Base-by-base conservation (phyloP, 2,113 vertebrate species). In the Sterrhoptilus dennistouni region DNA sequence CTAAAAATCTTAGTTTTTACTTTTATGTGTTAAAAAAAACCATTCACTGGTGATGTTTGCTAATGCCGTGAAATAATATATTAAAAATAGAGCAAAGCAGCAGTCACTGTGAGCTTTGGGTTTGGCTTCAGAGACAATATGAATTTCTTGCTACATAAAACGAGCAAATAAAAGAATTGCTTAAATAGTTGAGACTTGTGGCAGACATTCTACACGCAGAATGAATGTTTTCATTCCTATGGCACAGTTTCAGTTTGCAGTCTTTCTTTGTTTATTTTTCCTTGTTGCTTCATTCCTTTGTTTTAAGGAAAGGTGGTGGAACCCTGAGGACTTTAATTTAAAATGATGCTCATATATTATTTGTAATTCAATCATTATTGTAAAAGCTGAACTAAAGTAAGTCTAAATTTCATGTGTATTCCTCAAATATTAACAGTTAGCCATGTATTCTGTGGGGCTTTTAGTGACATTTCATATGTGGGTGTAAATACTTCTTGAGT, bases 181-280 rank as follows among this genome's bases (percentile, higher is more conserved):
- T 91, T 63, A 44, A 80, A 69, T 83, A 86, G 38, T 57, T 92
- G 82, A 72, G 66, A 69, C 50, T 88, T 54, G 76, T 59, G 76
- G 76, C 59, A 83, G 49, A 69, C 91, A 57, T 84, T 83, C 31
- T 65, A 16, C 36, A 38, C 0, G 1, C 35, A 61, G 83, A 50
- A 88, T 88, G 52, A 42, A 47, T 90, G 80, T 93, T 95, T 96
- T 93, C 59, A 35, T 95, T 96, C 77, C 50, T 79, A 16, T 78
- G 84, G 49, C 15, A 31, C 3, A 2, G 49, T 76, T 89, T 85
- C 35, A 44, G 59, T 76, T 91, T 72, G 36, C 40, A 92, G 65
- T 49, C 23, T 78, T 49, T 45, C 54, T 89, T 84, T 81, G 25
- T 86, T 90, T 74, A 24, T 57, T 92, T 96, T 86, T 85, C 57